Base-by-base conservation (phyloP, 2,888 invertebrate species). In the Oxystoma pomonae region DNA sequence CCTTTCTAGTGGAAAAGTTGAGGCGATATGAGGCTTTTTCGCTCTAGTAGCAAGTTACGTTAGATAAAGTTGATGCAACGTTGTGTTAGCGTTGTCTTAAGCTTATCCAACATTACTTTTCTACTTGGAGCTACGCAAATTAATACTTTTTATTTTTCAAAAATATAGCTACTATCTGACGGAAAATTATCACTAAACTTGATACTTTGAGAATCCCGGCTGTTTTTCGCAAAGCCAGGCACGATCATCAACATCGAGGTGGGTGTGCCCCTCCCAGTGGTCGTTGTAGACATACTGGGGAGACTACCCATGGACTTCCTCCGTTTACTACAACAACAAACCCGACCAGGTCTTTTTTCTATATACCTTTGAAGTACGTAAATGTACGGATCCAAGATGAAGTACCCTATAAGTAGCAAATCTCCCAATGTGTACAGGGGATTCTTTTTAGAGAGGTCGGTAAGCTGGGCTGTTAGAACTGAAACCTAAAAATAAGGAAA, bases 341-440 rank as follows among this genome's bases (percentile, higher is more conserved):
- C 65, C 20, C 69, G 67, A 49, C 69, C 71, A 61, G 71, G 71
- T 21, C 74, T 72, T 64, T 71, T 74, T 67, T 78, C 78, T 35
- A 83, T 82, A 63, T 83, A 83, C 64, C 90, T 84, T 77, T 90
- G 85, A 21, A 92, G 82, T 58, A 93, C 92, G 79, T 93, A 94
- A 61, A 93, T 86, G 72, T 90, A 90, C 1, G 94, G 94, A 80
- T 94, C 90, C 67, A 92, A 83, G 22, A 90, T 88, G 79, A 93
- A 94, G 81, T 94, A 93, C 59, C 92, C 78, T 59, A 91, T 87
- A 82, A 93, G 87, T 63, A 92, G 82, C 62, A 90, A 78, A 76
- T 94, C 92, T 1, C 92, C 90, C 16, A 87, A 73, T 18, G 85
- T 85, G 65, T 86, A 84, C 49, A 83, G 76, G 49, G 72, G 73